Conservation (phyloP, 2,888 invertebrate genomes). For the Cremastinae sp. region DNA sequence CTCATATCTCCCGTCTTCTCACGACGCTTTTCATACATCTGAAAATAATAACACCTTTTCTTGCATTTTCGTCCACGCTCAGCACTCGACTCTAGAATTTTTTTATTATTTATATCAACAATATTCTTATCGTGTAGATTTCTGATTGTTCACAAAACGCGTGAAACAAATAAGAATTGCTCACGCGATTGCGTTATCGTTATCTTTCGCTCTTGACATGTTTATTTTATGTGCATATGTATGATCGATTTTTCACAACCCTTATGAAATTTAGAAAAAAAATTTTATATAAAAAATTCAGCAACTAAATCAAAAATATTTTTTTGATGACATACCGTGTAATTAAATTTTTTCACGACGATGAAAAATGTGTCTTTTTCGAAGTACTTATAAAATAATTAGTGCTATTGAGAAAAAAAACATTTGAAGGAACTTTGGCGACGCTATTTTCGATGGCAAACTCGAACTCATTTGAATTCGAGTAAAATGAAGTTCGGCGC, state of each 20-base stretch:
- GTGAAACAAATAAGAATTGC: slow-evolving; percentile 8
- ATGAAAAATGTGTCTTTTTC: too few relatives aligned
- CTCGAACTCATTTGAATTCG: too few relatives aligned
- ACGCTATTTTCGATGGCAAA: too few relatives aligned
- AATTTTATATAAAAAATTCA: too few relatives aligned
- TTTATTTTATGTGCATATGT: slow-evolving; percentile 8
- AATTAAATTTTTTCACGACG: too few relatives aligned
- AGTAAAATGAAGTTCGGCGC: too few relatives aligned
- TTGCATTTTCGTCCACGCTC: background rate
- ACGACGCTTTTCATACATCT: background rate
- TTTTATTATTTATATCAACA: background rate
- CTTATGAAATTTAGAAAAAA: too few relatives aligned
- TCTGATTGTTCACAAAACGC: background rate
- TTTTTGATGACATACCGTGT: too few relatives aligned
- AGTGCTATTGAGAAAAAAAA: too few relatives aligned
- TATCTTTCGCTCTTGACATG: background rate
- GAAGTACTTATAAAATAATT: too few relatives aligned
- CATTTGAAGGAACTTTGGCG: too few relatives aligned
- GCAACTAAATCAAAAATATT: too few relatives aligned
- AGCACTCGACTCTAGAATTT: background rate
- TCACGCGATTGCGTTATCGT: background rate
- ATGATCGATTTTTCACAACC: slow-evolving; percentile 7
- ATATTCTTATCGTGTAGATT: slow-evolving; percentile 13
- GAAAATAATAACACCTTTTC: background rate
- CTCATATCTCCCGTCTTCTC: background rate